These are phyloP conservation scores for Riparia riparia DNA, from an alignment of 2,113 vertebrate genomes.

Conservation along the genomic window DNA sequence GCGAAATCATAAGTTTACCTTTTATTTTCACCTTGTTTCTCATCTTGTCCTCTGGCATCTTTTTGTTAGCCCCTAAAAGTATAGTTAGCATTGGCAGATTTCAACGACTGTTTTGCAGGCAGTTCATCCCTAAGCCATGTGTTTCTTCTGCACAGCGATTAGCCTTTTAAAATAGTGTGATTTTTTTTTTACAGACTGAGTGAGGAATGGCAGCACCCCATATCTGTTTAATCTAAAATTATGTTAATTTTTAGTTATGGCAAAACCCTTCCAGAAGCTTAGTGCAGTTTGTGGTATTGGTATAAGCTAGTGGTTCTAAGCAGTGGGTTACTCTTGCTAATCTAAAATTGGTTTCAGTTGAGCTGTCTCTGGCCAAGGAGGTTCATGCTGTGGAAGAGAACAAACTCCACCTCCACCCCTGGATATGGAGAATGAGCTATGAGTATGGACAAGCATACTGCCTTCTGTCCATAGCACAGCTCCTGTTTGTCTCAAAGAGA, in stretches of 20 bases:
- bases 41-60: background rate
- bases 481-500: background rate
- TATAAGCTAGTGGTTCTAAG: background rate
- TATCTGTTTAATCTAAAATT: background rate
- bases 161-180: background rate
- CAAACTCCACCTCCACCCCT: background rate
- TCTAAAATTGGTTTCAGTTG: background rate
- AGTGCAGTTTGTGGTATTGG: background rate
- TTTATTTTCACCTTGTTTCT: background rate
- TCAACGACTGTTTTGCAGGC: background rate
- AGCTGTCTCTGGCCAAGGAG: background rate
- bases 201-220: background rate
- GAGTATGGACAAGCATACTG: background rate
- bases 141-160: background rate
- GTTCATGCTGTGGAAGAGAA: background rate
- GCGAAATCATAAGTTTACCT: background rate
- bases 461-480: background rate
- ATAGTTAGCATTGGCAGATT: background rate
- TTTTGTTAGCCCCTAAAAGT: background rate
- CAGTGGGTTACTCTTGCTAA: background rate
- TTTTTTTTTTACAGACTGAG: background rate
- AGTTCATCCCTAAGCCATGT: background rate
- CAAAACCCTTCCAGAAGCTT: background rate
- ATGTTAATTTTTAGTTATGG: background rate
- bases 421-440: background rate